Conservation (phyloP, 1,140 invertebrate genomes). For the Philaenus spumarius region DNA sequence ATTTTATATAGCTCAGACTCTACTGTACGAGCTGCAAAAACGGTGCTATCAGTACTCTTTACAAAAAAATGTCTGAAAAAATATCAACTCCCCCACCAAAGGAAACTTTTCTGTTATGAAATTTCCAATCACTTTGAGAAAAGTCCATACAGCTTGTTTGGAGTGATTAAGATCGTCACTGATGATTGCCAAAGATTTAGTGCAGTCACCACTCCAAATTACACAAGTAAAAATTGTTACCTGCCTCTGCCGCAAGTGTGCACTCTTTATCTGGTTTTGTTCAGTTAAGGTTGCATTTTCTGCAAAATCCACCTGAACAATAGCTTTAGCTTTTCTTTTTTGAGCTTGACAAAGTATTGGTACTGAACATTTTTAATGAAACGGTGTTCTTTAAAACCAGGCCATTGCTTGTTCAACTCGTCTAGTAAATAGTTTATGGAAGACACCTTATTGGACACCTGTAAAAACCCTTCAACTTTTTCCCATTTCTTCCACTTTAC, state of each 20-base stretch:
- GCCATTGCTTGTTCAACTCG: background rate
- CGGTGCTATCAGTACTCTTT: background rate
- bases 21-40: background rate
- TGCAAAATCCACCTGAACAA: background rate
- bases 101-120: background rate
- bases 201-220: background rate
- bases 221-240: background rate
- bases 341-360: background rate
- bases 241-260: background rate
- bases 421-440: background rate
- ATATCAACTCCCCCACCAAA: background rate
- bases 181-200: background rate
- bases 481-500: background rate
- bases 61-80: background rate
- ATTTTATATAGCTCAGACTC: background rate
- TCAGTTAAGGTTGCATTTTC: slow-evolving; percentile 1
- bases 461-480: background rate
- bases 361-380: background rate
- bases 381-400: background rate
- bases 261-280: background rate
- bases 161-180: background rate
- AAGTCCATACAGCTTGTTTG: background rate
- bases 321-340: background rate
- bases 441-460: background rate
- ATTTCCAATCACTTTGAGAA: background rate